These are phyloP conservation scores for Caenorhabditis zanzibari DNA, from an alignment of 2,888 invertebrate species.

Conservation along the genomic window DNA sequence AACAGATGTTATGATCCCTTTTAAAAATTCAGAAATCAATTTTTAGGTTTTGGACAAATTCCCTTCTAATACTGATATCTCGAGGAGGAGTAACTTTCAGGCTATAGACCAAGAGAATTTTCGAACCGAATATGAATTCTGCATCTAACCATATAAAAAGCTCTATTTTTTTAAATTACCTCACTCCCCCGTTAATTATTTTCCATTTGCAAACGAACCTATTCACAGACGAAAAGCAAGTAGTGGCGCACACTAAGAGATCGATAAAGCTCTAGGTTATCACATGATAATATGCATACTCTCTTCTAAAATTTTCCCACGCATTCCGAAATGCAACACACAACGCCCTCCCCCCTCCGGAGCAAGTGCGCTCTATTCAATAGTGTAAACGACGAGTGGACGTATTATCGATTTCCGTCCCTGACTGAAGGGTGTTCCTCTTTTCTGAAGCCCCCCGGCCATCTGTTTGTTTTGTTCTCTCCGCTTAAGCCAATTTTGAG, in stretches of 20 bases:
- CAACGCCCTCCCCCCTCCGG: neutral
- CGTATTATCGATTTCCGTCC: constrained; percentile 1
- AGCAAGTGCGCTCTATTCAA: neutral
- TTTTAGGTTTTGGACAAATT: no score
- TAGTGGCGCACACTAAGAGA: neutral
- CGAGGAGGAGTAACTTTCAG: no score
- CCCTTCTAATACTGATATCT: no score
- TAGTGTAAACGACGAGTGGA: neutral
- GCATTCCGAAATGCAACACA: neutral
- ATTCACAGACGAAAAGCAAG: neutral
- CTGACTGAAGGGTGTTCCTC: neutral
- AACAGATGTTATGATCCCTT: no score
- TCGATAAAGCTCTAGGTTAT: constrained; percentile 5
- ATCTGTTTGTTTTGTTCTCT: constrained; percentile 38
- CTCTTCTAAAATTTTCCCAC: neutral
- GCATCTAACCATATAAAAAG: no score
- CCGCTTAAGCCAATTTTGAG: constrained; percentile 51
- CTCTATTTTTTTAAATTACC: no score
- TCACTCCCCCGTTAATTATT: no score
- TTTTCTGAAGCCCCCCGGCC: neutral
- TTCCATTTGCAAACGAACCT: no score
- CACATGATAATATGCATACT: constrained; percentile 7
- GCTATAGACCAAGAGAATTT: no score
- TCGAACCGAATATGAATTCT: no score
- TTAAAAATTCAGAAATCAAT: no score